Conservation (phyloP, 2,113 vertebrate genomes). For the Litocranius walleri region DNA sequence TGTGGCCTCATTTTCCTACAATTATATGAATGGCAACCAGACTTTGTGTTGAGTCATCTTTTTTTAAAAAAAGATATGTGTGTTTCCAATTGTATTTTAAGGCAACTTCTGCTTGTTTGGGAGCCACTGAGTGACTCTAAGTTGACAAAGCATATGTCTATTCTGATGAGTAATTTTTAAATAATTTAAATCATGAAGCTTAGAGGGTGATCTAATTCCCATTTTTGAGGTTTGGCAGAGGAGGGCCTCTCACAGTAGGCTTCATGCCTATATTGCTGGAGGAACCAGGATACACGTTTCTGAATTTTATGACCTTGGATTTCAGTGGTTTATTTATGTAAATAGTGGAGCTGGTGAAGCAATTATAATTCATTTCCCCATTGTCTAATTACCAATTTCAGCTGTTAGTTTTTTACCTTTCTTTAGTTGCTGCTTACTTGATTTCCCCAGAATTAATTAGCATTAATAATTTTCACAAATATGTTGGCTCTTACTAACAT, state of each 20-base stretch:
- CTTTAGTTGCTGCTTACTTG: neutral
- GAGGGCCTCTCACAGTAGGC: neutral
- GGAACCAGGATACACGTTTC: neutral
- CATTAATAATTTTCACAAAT: slow-evolving; percentile 12
- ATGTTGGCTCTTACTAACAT: neutral
- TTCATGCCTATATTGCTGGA: neutral
- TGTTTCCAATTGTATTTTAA: neutral
- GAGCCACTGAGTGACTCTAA: neutral
- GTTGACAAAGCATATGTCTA: neutral
- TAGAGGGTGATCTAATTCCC: neutral
- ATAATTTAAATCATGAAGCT: neutral
- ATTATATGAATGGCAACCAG: neutral
- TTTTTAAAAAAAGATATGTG: neutral
- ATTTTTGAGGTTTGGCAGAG: neutral
- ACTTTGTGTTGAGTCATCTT: neutral
- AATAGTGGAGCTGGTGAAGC: neutral
- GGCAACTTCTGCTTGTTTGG: neutral
- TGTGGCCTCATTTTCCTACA: neutral
- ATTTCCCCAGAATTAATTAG: slow-evolving; percentile 21
- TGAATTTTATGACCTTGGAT: neutral
- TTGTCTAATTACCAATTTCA: slow-evolving; percentile 10
- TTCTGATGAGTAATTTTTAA: neutral
- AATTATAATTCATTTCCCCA: neutral
- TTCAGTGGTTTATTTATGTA: neutral
- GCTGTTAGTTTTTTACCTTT: neutral